phyloP scores from a whole-genome alignment of 2,888 invertebrate genomes.

The Maniola hyperantus region DNA sequence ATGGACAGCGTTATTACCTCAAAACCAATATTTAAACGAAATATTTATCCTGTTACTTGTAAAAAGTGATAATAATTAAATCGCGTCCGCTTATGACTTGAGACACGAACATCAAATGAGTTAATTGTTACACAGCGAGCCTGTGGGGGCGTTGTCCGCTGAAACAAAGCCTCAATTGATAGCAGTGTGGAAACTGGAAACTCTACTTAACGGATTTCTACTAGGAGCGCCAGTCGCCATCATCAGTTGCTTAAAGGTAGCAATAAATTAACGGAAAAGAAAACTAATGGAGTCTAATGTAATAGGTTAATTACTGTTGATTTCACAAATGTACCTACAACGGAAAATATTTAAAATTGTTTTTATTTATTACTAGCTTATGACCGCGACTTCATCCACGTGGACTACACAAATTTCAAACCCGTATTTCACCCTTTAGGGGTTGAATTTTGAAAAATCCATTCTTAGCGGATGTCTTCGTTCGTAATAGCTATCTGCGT shows the following conservation, averaged over 20 bases:
- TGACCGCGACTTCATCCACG: too few species aligned
- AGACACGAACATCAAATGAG: slow-evolving; percentile 38
- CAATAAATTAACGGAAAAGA: slow-evolving; percentile 39
- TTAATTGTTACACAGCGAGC: slow-evolving; percentile 60
- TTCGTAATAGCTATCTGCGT: too few species aligned
- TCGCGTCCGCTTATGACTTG: slow-evolving; percentile 44
- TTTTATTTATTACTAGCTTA: too few species aligned
- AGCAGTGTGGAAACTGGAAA: slow-evolving; percentile 64
- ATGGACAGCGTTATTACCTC: too few species aligned
- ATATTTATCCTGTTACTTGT: too few species aligned
- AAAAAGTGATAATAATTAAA: neutral
- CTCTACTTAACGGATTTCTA: slow-evolving; percentile 57
- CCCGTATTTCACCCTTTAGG: too few species aligned
- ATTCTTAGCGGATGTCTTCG: too few species aligned
- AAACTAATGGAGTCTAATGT: slow-evolving; percentile 13
- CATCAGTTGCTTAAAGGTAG: slow-evolving; percentile 36
- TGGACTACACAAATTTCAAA: too few species aligned
- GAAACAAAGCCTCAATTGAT: slow-evolving; percentile 78
- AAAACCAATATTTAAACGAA: too few species aligned
- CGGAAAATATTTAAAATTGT: too few species aligned
- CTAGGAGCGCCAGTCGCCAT: slow-evolving; percentile 48
- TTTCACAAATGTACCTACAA: too few species aligned
- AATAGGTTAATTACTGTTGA: neutral
- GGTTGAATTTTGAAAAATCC: too few species aligned
- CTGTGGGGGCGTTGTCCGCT: slow-evolving; percentile 68